These are phyloP conservation scores for Stictonetta naevosa DNA, from an alignment of 2,113 vertebrate species.

Conservation along the genomic window DNA sequence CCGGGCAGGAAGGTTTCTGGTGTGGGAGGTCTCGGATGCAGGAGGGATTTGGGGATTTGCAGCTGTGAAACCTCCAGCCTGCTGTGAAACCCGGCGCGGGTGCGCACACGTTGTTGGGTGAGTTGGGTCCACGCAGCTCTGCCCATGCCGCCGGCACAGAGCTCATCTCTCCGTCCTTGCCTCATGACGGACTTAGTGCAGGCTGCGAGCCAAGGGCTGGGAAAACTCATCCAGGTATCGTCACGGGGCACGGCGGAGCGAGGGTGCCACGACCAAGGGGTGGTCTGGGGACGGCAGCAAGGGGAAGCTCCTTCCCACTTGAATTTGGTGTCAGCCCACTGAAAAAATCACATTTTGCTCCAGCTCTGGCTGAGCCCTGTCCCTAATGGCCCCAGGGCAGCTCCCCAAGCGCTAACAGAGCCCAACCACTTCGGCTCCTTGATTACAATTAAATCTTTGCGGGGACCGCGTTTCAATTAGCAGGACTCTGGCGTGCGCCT, in stretches of 20 bases:
- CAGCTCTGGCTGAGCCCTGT: not conserved
- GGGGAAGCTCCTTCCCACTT: not conserved
- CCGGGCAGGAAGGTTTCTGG: not conserved
- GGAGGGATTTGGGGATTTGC: not conserved
- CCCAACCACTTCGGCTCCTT: not conserved
- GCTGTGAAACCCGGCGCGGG: not conserved
- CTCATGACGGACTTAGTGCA: not conserved
- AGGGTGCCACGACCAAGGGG: not conserved
- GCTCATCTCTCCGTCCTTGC: not conserved
- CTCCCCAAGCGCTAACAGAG: accelerated
- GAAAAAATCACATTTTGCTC: not conserved
- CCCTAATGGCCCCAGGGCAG: not conserved
- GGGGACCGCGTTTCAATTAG: not conserved
- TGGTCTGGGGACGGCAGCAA: not conserved
- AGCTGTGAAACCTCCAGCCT: not conserved
- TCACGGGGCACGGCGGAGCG: not conserved
- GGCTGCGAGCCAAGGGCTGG: not conserved
- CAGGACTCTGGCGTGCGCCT: accelerated
- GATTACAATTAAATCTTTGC: not conserved
- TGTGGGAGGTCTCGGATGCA: too few relatives aligned
- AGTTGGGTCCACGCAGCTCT: not conserved
- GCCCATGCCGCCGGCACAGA: accelerated
- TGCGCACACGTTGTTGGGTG: too few relatives aligned
- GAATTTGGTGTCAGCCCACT: not conserved
- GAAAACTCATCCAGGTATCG: accelerated